phyloP scores from a whole-genome alignment of 2,797 vertebrate species.

The Caiman crocodilus region DNA sequence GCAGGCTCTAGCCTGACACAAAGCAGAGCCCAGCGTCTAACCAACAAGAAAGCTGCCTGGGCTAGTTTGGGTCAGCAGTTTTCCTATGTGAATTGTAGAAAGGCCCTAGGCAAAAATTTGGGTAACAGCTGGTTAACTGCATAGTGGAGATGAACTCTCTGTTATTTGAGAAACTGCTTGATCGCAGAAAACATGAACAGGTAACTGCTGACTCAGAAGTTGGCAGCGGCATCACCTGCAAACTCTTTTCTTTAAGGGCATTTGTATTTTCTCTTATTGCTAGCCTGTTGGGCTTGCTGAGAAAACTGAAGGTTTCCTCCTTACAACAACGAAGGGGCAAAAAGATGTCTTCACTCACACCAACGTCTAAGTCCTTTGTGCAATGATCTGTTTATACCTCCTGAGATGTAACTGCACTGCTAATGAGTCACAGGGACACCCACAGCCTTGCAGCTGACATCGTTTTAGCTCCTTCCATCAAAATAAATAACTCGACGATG shows the following conservation, averaged over 20 bases:
- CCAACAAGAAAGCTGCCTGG: neutral
- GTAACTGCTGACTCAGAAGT: neutral
- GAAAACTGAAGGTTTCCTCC: slow-evolving; percentile 20
- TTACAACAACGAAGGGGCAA: neutral
- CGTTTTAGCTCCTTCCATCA: neutral
- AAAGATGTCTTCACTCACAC: neutral
- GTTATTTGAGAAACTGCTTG: neutral
- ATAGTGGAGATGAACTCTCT: slow-evolving; percentile 14
- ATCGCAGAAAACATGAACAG: fast-evolving
- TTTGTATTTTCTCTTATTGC: neutral
- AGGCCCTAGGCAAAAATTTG: slow-evolving; percentile 11
- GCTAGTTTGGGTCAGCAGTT: neutral
- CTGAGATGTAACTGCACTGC: neutral
- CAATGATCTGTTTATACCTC: neutral
- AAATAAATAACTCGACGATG: neutral
- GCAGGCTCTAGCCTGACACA: neutral
- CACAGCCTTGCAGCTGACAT: neutral
- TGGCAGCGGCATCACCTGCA: neutral
- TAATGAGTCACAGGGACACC: neutral
- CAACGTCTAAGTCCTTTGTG: neutral
- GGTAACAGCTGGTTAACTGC: neutral
- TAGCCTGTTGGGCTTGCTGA: neutral
- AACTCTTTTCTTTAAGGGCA: slow-evolving; percentile 13
- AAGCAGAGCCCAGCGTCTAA: neutral
- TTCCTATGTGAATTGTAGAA: neutral